Evolutionary conservation across 30 jellyfish, hydroid and myxozoan genomes (phyloP), one percentile per base, ranked within the genome.

Genomic region (Clytia hemisphaerica): DNA sequence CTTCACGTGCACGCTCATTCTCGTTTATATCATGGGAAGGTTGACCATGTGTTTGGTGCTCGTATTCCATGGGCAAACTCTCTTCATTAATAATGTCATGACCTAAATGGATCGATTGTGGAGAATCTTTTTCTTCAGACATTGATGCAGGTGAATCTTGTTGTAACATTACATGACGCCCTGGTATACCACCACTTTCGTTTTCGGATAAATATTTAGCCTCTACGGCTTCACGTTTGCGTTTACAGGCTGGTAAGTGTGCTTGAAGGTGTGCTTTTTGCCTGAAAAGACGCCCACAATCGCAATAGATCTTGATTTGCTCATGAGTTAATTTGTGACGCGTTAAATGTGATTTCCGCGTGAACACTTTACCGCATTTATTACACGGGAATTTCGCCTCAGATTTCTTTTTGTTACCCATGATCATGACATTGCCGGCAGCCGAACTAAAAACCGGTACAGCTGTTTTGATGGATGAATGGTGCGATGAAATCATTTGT

Each of bases 241-340:
- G 38, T 37, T 60, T 60, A 51, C 73, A 60, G 9, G 73, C 44
- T 10, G 73, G 73, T 60, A 60, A 27, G 73, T 60, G 73, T 27
- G 73, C 73, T 27, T 60, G 73, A 47, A 60, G 21, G 9, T 60
- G 73, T 10, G 73, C 29, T 10, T 60, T 60, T 60, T 60, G 73
- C 21, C 47, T 33, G 45, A 60, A 60, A 18, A 60, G 29, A 10
- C 73, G 60, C 6, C 73, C 73, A 51, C 73, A 60, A 27, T 60
- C 73, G 7, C 73, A 60, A 37, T 60, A 60, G 12, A 60, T 60
- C 34, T 60, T 60, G 29, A 27, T 34, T 37, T 27, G 9, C 53
- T 60, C 73, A 37, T 60, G 73, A 60, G 73, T 60, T 60, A 60
- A 60, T 28, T 28, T 60, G 9, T 60, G 73, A 27, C 73, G 73